Conservation (phyloP, 2,797 vertebrate genomes). For the Poecilia picta region DNA sequence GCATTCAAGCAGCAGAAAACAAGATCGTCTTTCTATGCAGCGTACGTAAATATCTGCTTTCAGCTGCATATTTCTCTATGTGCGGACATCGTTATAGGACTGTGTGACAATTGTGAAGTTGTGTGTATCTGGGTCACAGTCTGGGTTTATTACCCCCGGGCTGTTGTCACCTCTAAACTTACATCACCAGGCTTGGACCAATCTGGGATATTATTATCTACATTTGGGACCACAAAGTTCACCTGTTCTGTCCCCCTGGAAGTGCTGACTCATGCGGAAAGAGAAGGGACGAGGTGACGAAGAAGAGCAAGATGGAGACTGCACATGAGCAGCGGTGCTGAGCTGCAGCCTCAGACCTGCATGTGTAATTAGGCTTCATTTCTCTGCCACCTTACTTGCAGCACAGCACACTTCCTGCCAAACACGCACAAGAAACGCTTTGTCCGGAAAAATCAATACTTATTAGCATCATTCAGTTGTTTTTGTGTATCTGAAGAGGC, state of each 20-base stretch:
- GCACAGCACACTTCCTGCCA: conserved; percentile 56
- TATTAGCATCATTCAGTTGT: conserved; percentile 59
- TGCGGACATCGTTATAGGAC: background rate
- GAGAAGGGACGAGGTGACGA: conserved; percentile 16
- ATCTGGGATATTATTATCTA: conserved; percentile 55
- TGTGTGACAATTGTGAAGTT: background rate
- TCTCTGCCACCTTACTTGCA: conserved; percentile 50
- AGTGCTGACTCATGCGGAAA: conserved; percentile 28
- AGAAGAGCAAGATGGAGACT: conserved; percentile 14
- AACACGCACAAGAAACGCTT: conserved; percentile 68
- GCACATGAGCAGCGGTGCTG: conserved; percentile 46
- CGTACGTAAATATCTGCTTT: background rate
- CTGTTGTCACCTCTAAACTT: conserved; percentile 54
- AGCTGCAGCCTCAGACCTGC: conserved; percentile 64
- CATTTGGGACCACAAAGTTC: conserved; percentile 23
- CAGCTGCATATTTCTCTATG: background rate
- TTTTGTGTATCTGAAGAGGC: conserved; percentile 44
- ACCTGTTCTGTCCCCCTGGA: conserved; percentile 47
- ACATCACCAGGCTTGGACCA: conserved; percentile 42
- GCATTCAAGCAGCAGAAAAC: background rate
- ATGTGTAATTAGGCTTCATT: conserved; percentile 73
- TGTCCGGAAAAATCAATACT: conserved; percentile 71
- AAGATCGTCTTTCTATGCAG: no score
- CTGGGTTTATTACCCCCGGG: conserved; percentile 37
- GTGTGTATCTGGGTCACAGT: conserved; percentile 42